Evolutionary conservation across 2,113 vertebrate species (phyloP), one percentile per base, ranked within the genome.

Genomic region (Edolisoma coerulescens): DNA sequence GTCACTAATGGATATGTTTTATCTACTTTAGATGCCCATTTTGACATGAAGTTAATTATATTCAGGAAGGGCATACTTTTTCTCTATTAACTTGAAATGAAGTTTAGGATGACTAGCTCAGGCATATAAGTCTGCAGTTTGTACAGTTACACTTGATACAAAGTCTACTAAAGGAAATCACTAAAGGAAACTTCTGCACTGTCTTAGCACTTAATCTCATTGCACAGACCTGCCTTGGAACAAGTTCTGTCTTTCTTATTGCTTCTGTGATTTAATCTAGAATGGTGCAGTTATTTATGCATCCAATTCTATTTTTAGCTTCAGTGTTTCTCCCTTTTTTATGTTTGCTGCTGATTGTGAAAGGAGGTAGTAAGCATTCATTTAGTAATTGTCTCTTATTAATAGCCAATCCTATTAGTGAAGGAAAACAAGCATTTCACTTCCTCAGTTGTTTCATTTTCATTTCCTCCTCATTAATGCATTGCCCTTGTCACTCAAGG

Each of bases 351-450:
- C 80, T 97, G 95, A 95, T 93, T 96, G 79, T 94, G 90, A 87
- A 95, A 93, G 88, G 56, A 93, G 71, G 49, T 80, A 74, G 82
- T 84, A 80, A 94, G 76, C 32, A 86, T 84, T 94, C 20, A 96
- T 93, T 96, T 92, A 94, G 15, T 96, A 96, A 96, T 95, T 91
- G 75, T 86, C 87, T 93, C 57, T 89, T 93, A 95, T 90, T 96
- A 93, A 93, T 74, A 93, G 13, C 60, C 85, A 92, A 41, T 75
- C 42, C 35, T 88, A 81, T 90, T 86, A 95, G 10, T 35, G 28
- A 86, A 87, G 35, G 42, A 92, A 97, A 96, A 83, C 47, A 96
- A 96, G 54, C 42, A 90, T 74, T 91, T 83, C 24, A 65, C 52
- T 96, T 96, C 92, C 75, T 94, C 2, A 2, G 19, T 82, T 84